Conservation (phyloP, 2,113 vertebrate genomes). For the Urocolius indicus region DNA sequence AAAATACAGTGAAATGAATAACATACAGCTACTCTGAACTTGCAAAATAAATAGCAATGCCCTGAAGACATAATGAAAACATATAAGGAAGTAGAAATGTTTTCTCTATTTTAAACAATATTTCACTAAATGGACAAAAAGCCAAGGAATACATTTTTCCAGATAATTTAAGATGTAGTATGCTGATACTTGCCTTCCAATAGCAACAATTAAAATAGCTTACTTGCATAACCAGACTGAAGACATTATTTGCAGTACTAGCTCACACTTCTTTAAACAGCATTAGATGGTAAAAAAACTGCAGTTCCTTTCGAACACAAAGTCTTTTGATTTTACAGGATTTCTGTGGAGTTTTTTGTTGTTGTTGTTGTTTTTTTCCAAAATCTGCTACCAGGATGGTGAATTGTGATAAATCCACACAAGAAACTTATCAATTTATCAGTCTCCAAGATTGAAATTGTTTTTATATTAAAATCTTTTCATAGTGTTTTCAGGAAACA, state of each 20-base stretch:
- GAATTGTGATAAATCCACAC: not conserved
- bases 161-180: slow-evolving; percentile 58
- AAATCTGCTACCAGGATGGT: not conserved
- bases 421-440: accelerated
- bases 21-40: not conserved
- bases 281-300: not conserved
- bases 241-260: slow-evolving; percentile 13
- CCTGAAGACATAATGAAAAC: slow-evolving; percentile 47
- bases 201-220: slow-evolving; percentile 57
- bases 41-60: slow-evolving; percentile 59
- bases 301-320: not conserved
- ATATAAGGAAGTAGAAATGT: slow-evolving; percentile 37
- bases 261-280: not conserved
- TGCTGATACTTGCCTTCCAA: slow-evolving; percentile 59
- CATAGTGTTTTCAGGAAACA: not conserved
- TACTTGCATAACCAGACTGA: slow-evolving; percentile 4
- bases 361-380: accelerated
- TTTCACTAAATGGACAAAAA: slow-evolving; percentile 38
- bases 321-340: not conserved
- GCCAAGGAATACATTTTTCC: slow-evolving; percentile 64
- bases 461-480: not conserved
- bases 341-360: accelerated
- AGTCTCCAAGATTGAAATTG: not conserved
- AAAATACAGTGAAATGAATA: slow-evolving; percentile 43
- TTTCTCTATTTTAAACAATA: slow-evolving; percentile 46